Evolutionary conservation across 2,113 vertebrate species (phyloP).

Genomic region (Papio anubis): DNA sequence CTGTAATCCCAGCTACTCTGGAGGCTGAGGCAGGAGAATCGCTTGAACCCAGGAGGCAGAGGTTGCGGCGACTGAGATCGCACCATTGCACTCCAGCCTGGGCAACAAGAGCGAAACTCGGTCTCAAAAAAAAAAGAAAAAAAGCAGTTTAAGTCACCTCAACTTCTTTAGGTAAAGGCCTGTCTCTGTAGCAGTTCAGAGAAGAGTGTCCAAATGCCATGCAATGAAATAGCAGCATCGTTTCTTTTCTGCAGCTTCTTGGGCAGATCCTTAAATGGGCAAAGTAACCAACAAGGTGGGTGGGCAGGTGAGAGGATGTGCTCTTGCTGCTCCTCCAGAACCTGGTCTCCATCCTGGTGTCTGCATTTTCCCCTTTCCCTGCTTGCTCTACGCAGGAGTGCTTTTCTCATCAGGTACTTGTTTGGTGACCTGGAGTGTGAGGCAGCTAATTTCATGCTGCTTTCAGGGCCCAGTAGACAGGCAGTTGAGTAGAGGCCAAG

Average conservation of each 20-base stretch:
- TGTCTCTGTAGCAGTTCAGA: background rate
- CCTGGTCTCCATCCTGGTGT: background rate
- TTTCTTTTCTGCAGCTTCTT: background rate
- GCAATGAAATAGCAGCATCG: rapidly evolving
- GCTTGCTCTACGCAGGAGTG: background rate
- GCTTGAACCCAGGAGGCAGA: too few relatives aligned
- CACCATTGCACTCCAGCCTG: too few relatives aligned
- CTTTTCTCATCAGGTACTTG: background rate
- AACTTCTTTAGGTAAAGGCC: background rate
- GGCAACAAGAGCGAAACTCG: too few relatives aligned
- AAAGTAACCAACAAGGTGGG: background rate
- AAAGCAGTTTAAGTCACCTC: background rate
- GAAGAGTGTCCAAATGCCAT: background rate
- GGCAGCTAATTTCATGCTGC: rapidly evolving
- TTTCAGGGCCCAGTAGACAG: background rate
- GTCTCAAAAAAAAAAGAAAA: too few relatives aligned
- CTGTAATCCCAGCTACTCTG: too few relatives aligned
- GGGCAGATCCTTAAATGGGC: background rate
- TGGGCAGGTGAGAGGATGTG: rapidly evolving
- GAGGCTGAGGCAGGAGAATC: too few relatives aligned
- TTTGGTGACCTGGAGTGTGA: background rate
- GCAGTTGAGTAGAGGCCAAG: background rate
- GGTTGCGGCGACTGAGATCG: too few relatives aligned
- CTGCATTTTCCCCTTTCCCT: background rate
- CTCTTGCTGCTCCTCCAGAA: background rate